Base-by-base conservation (phyloP, 2,888 invertebrate species). In the Andricus curvator region DNA sequence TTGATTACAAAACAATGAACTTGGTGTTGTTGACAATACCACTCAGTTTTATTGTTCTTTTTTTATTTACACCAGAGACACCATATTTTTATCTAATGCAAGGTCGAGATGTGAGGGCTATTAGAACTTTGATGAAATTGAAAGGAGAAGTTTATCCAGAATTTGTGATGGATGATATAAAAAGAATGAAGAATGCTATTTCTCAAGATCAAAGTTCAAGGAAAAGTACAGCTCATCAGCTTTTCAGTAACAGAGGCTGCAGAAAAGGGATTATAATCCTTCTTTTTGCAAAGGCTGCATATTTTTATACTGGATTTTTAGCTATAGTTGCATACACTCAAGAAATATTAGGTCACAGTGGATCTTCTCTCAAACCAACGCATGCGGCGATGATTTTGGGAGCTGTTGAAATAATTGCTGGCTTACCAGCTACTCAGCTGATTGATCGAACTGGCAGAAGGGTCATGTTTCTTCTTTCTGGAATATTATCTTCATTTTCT, bases 21-120 rank as follows among this genome's bases (percentile, higher is more conserved):
- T 88, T 93, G 8, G 87, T 94, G n/a, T 93, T 95, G 78, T 93
- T 95, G 65, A 91, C 94, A 0, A 93, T 95, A 80, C 94, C 95
- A 0, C 92, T 95, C 48, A 86, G 95, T 2, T 94, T 95, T 87
- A 93, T 95, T 20, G 89, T 94, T 1, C 93, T 94, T 1, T 94
- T 95, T 89, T 92, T 94, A 70, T 94, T 94, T 60, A 94, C 95
- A 93, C 96, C 96, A 0, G 96, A 96, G 89, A 95, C 95, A 2
- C 96, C 96, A 0, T 94, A 95, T 86, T 95, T 93, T 87, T 93
- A 93, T 88, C 93, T 95, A 37, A 94, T 94, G 77, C 94, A 93
- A 15, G 92, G 93, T 41, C 91, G 93, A 11, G 94, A 94, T 56
- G 91, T 93, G 80, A 93, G 93, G 22, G 96, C 96, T 0, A 93